phyloP scores from a whole-genome alignment of 2,888 invertebrate species.

The Epinotia demarniana region DNA sequence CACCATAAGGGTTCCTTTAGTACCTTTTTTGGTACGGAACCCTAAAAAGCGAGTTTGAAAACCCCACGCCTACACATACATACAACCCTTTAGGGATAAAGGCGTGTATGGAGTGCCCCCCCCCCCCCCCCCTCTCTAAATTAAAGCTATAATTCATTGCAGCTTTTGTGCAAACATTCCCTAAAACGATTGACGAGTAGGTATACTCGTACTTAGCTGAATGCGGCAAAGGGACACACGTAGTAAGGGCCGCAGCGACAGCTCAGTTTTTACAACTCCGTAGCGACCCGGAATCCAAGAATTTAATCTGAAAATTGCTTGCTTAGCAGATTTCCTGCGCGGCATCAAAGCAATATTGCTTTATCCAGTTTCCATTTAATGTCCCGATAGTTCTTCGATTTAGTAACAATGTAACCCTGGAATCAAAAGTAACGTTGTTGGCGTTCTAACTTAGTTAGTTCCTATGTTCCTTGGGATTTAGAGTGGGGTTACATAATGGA shows the following conservation, averaged over 20 bases:
- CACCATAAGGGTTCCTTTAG: too few species aligned
- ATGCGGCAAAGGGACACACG: constrained; percentile 29
- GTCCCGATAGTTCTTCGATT: constrained; percentile 39
- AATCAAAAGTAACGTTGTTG: constrained; percentile 18
- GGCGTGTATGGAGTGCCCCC: too few species aligned
- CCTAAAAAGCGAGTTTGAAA: too few species aligned
- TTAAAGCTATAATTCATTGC: too few species aligned
- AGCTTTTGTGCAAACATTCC: too few species aligned
- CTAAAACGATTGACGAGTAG: too few species aligned
- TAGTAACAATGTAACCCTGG: constrained; percentile 12
- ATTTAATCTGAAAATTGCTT: constrained; percentile 80
- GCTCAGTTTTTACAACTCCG: constrained; percentile 68
- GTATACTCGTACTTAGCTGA: neutral
- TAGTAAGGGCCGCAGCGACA: constrained; percentile 57
- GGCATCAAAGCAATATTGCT: constrained; percentile 62
- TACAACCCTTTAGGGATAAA: too few species aligned
- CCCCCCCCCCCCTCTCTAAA: too few species aligned
- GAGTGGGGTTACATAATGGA: neutral
- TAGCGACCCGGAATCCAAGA: constrained; percentile 70
- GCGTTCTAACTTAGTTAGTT: neutral
- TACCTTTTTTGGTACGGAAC: too few species aligned
- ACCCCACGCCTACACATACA: too few species aligned
- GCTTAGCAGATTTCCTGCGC: constrained; percentile 71
- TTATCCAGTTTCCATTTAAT: constrained; percentile 46
- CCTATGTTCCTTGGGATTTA: neutral